These are phyloP conservation scores for Lepus americanus DNA, from an alignment of 2,113 vertebrate genomes.

Conservation along the genomic window DNA sequence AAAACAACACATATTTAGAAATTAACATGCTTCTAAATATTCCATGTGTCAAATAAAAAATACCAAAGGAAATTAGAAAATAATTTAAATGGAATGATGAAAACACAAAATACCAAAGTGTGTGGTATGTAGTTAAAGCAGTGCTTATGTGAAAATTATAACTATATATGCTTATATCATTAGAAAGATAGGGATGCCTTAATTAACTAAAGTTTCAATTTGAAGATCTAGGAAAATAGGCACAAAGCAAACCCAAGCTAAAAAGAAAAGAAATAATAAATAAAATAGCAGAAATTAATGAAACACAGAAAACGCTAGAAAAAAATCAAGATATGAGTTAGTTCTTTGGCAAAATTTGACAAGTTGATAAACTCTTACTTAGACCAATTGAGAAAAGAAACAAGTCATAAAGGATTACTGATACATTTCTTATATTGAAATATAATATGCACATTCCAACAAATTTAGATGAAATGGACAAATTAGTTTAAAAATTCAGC, in stretches of 20 bases:
- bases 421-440: too few relatives aligned
- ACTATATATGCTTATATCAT: neutral
- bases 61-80: neutral
- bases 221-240: neutral
- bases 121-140: neutral
- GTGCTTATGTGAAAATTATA: neutral
- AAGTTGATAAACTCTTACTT: neutral
- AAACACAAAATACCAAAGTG: neutral
- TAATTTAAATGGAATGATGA: neutral
- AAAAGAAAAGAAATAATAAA: neutral
- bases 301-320: neutral
- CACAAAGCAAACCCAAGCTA: neutral
- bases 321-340: neutral
- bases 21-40: neutral
- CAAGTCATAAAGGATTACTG: neutral
- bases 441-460: too few relatives aligned
- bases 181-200: neutral
- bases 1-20: neutral
- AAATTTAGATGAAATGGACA: too few relatives aligned
- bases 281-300: neutral
- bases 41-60: neutral
- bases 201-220: neutral
- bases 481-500: too few relatives aligned
- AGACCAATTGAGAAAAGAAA: neutral
- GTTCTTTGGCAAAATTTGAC: neutral